A percentile compares a stretch with the other conserved stretches of the same genome.
phyloP scores from a whole-genome alignment of 2,797 vertebrate genomes.

The Diceros bicornis region DNA sequence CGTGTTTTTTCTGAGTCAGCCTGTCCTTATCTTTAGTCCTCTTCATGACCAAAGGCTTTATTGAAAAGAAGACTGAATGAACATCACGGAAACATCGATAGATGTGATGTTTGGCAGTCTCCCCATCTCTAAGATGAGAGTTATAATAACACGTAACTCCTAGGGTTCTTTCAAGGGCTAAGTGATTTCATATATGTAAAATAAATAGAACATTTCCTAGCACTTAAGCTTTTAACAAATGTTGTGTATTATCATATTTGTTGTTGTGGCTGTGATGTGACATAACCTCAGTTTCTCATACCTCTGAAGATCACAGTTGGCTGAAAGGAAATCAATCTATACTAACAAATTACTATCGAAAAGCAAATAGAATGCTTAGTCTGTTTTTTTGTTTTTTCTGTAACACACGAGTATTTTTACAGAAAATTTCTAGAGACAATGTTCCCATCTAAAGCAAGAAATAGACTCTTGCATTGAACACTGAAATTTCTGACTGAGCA shows the following conservation, averaged over 20 bases:
- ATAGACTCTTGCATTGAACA: background rate
- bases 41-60: background rate
- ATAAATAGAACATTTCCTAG: background rate
- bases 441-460: background rate
- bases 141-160: background rate
- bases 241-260: background rate
- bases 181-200: background rate
- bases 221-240: background rate
- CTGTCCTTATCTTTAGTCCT: background rate
- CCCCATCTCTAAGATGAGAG: background rate
- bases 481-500: background rate
- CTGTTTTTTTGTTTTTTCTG: background rate
- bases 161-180: background rate
- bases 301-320: background rate
- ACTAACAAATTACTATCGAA: background rate
- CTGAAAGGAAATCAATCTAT: background rate
- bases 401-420: background rate
- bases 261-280: background rate
- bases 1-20: background rate
- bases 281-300: background rate
- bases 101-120: background rate
- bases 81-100: background rate
- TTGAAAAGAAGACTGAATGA: background rate
- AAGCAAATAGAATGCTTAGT: background rate
- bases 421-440: background rate